These are phyloP conservation scores for Noctua pronuba DNA, from an alignment of 2,888 invertebrate genomes.

Conservation along the genomic window DNA sequence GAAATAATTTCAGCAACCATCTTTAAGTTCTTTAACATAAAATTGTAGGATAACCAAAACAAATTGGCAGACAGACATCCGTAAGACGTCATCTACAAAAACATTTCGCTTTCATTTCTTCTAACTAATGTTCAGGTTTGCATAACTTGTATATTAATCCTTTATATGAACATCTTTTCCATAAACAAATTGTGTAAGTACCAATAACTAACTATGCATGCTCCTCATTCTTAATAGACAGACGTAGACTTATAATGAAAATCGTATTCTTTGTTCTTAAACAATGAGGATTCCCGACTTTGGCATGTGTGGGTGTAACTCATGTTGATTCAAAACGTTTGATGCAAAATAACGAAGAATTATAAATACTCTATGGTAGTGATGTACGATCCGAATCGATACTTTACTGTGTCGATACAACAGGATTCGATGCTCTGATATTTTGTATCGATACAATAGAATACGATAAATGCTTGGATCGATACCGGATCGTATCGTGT, in stretches of 20 bases:
- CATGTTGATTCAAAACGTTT: slow-evolving; percentile 35
- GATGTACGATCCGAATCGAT: neutral
- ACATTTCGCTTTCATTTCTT: neutral
- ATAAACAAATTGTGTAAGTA: no score
- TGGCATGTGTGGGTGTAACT: slow-evolving; percentile 23
- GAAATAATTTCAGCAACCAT: no score
- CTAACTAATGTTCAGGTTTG: slow-evolving; percentile 14
- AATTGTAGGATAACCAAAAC: neutral
- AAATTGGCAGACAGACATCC: neutral
- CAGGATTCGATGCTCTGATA: neutral
- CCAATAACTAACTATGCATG: neutral
- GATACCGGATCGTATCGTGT: neutral
- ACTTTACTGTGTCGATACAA: neutral
- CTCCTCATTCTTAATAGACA: neutral
- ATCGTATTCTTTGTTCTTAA: slow-evolving; percentile 35
- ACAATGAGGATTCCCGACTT: slow-evolving; percentile 28
- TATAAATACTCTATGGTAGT: slow-evolving; percentile 34
- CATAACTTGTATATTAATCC: slow-evolving; percentile 14
- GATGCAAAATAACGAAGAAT: slow-evolving; percentile 34
- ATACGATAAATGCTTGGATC: neutral
- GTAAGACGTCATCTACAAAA: neutral
- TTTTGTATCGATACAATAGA: neutral
- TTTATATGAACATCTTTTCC: slow-evolving; percentile 2
- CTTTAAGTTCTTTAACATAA: no score
- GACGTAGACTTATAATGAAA: slow-evolving; percentile 1